These are phyloP conservation scores for Gadus macrocephalus DNA, from an alignment of 2,113 vertebrate genomes.

Conservation along the genomic window DNA sequence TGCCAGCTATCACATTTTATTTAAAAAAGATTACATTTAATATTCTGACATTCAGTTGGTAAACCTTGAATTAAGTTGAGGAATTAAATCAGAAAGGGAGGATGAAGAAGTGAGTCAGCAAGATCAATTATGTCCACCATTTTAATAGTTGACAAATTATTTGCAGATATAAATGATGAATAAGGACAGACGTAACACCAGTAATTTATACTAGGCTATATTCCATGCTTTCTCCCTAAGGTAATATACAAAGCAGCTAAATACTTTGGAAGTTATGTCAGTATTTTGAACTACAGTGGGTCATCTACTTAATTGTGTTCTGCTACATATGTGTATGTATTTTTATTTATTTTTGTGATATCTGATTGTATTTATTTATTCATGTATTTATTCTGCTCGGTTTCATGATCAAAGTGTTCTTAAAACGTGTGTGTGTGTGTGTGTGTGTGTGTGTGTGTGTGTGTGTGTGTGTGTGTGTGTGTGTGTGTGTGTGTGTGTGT, in stretches of 20 bases:
- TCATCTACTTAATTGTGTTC: background rate
- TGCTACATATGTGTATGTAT: background rate
- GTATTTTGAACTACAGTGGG: background rate
- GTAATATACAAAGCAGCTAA: background rate
- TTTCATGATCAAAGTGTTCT: constrained; percentile 15
- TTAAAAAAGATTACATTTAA: background rate
- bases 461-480: constrained; percentile 16
- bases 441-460: constrained; percentile 12
- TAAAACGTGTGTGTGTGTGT: constrained; percentile 10
- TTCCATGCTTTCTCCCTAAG: background rate
- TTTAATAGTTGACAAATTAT: background rate
- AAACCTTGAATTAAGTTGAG: background rate
- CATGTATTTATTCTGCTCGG: constrained; percentile 31
- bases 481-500: constrained; percentile 19
- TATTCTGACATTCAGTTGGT: background rate
- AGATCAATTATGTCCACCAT: background rate
- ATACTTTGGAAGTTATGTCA: background rate
- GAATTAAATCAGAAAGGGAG: constrained; percentile 12
- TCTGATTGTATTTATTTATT: constrained; percentile 26
- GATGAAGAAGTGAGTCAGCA: constrained; percentile 11
- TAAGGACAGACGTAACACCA: no score
- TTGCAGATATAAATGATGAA: background rate
- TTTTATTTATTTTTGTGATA: constrained; percentile 47
- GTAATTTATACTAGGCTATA: no score
- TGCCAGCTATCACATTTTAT: constrained; percentile 9